Base-by-base conservation (phyloP, 2,888 invertebrate species). In the Troides oblongomaculatus region DNA sequence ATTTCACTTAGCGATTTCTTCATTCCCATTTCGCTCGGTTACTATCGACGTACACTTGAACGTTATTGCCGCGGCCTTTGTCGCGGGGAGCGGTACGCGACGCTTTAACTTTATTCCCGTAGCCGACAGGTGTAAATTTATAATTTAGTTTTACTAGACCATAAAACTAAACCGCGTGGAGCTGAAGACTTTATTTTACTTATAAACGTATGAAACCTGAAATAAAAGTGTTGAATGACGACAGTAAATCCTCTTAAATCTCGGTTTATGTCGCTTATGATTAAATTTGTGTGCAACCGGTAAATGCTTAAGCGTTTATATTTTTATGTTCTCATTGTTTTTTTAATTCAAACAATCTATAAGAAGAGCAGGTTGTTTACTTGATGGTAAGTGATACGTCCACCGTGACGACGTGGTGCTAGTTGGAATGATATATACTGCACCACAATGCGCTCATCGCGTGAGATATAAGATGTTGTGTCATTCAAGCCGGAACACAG, bases 1-100 rank as follows among this genome's bases (percentile, higher is more conserved):
- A 89, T 89, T 87, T 88, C 86, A 85, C 85, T 87, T 66, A 70
- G 69, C 66, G 59, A 70, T 70, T 70, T 70, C 69, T 70, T 39
- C 69, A 66, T 70, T 70, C 62, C 62, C 66, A 66, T 61, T 70
- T 57, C 61, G 64, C 64, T 66, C 59, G 36, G 58, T 58, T 62
- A 65, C 65, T 60, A 60, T 64, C 57, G 60, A 64, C 63, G 63
- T 66, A 66, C 56, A 62, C 50, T 64, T 70, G 66, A 70, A 70
- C 66, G 70, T 70, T 70, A 66, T 66, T 62, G 36, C 73, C 62
- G 59, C 69, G 72, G 75, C 76, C 76, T 74, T 78, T 76, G 77
- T 76, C 74, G 72, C 69, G 66, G 71, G 72, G 53, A 69, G 69
- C 64, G 72, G 65, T 65, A 71, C 62, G 71, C 62, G 50, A 69